phyloP scores from a whole-genome alignment of 2,888 invertebrate genomes.

The Anoplius nigerrimus region DNA sequence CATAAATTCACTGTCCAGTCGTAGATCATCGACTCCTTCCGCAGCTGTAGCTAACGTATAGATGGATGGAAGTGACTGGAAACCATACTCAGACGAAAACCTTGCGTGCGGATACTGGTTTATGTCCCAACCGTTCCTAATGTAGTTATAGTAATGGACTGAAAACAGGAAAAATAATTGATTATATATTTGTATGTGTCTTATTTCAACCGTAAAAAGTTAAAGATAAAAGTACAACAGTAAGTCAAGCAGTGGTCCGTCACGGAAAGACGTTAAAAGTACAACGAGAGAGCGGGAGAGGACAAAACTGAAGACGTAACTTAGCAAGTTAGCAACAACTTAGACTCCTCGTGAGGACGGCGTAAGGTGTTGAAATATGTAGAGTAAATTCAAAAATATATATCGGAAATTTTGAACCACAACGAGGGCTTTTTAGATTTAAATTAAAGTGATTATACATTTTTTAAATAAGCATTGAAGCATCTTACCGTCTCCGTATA shows the following conservation, averaged over 20 bases:
- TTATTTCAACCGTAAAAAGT: slow-evolving; percentile 1
- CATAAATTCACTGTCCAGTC: slow-evolving; percentile 79
- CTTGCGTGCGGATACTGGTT: slow-evolving; percentile 87
- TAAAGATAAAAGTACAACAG: too few species aligned
- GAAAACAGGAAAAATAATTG: slow-evolving; percentile 55
- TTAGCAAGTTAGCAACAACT: too few species aligned
- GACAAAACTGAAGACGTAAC: too few species aligned
- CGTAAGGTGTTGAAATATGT: too few species aligned
- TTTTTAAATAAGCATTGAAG: background rate
- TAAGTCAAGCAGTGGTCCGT: too few species aligned
- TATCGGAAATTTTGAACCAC: too few species aligned
- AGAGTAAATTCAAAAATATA: too few species aligned
- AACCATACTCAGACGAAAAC: slow-evolving; percentile 97
- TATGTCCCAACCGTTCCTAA: slow-evolving; percentile 87
- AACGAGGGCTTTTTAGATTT: too few species aligned
- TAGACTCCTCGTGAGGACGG: too few species aligned
- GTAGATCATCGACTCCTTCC: slow-evolving; percentile 76
- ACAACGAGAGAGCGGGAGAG: too few species aligned
- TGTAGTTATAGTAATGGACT: slow-evolving; percentile 94
- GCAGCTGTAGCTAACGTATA: slow-evolving; percentile 81
- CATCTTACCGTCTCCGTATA: slow-evolving; percentile 89
- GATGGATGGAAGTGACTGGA: slow-evolving; percentile 90
- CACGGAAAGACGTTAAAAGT: too few species aligned
- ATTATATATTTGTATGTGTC: background rate
- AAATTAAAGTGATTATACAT: too few species aligned